These are phyloP conservation scores for Rostratula benghalensis DNA, from an alignment of 2,113 vertebrate genomes.

Conservation along the genomic window DNA sequence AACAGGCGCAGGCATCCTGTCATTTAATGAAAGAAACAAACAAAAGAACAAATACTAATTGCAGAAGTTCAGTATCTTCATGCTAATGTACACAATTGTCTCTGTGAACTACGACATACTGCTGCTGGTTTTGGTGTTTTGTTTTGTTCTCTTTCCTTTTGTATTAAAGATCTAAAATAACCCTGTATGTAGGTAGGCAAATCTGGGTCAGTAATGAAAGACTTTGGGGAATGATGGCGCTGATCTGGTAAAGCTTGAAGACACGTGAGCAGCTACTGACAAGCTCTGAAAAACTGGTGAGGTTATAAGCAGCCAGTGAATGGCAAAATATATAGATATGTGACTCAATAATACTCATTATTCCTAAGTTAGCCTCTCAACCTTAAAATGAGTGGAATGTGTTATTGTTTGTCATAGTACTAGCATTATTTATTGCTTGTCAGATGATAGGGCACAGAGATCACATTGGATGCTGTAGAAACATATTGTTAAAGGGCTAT, in stretches of 20 bases:
- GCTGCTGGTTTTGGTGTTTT: neutral
- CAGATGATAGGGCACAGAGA: neutral
- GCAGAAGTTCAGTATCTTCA: neutral
- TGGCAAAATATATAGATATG: neutral
- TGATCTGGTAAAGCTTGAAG: neutral
- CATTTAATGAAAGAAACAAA: neutral
- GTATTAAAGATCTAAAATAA: neutral
- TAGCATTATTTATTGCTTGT: slow-evolving; percentile 5
- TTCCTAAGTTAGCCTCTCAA: slow-evolving; percentile 13
- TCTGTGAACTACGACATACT: neutral
- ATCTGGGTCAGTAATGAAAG: neutral
- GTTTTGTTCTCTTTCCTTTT: neutral
- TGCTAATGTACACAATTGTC: neutral
- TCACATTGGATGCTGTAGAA: neutral
- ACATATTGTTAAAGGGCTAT: neutral
- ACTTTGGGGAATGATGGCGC: neutral
- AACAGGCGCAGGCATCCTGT: neutral
- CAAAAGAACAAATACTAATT: neutral
- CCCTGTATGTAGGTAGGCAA: neutral
- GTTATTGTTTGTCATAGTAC: neutral
- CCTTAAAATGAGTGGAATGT: neutral
- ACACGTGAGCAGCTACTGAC: neutral
- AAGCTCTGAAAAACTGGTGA: neutral
- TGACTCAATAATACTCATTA: neutral
- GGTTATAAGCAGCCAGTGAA: neutral